Percentiles rank a stretch among this genome's conserved stretches.
Conservation (phyloP, 2,888 invertebrate genomes). For the Sinodicranocentrus sp. region DNA sequence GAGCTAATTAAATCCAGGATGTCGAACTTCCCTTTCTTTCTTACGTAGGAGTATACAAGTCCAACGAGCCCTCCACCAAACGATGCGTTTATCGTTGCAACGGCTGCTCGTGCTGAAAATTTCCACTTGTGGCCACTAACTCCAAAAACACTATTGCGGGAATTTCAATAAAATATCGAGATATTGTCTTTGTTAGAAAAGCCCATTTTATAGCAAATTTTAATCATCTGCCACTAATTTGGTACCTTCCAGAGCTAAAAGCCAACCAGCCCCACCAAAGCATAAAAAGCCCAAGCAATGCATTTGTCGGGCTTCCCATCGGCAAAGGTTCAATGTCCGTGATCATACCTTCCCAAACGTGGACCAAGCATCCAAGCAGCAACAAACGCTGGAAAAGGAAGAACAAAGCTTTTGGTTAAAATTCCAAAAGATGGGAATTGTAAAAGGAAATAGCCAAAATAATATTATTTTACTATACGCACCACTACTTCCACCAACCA, state of each 20-base stretch:
- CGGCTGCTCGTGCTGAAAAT: constrained; percentile 92
- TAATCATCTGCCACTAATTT: too few relatives aligned
- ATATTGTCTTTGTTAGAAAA: too few relatives aligned
- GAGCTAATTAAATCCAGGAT: constrained; percentile 93
- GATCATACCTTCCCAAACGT: constrained; percentile 89
- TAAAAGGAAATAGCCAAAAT: neutral
- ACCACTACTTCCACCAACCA: constrained; percentile 84
- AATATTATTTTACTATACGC: constrained; percentile 3
- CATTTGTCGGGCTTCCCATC: constrained; percentile 92
- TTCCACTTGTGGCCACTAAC: constrained; percentile 93
- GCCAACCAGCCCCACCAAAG: constrained; percentile 99
- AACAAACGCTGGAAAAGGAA: constrained; percentile 84
- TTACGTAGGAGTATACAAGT: constrained; percentile 83
- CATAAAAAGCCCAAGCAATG: constrained; percentile 94
- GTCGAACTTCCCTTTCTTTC: constrained; percentile 86
- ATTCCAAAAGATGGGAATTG: neutral
- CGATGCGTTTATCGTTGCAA: constrained; percentile 93
- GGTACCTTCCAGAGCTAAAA: constrained; percentile 92
- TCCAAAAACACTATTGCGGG: constrained; percentile 82
- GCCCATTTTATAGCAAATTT: too few relatives aligned
- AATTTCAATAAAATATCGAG: too few relatives aligned
- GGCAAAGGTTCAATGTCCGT: constrained; percentile 87
- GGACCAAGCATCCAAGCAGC: constrained; percentile 95
- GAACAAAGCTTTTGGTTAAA: constrained; percentile 5
- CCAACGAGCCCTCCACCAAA: constrained; percentile 92